Base-by-base conservation (phyloP, 2,888 invertebrate genomes). In the Plebejus anna region DNA sequence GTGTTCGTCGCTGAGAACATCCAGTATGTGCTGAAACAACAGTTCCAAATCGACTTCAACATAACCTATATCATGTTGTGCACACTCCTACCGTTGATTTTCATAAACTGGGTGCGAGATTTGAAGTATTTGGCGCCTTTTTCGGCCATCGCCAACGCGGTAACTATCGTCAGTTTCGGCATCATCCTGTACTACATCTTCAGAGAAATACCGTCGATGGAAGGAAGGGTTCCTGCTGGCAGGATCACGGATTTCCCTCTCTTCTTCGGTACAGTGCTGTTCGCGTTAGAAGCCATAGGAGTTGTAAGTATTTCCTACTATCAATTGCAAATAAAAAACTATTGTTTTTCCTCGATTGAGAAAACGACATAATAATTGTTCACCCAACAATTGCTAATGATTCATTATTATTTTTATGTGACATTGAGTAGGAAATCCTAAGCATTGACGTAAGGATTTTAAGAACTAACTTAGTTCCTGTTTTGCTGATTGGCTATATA, bases 231-330 rank as follows among this genome's bases (percentile, higher is more conserved):
- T 4, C 92, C 96, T 0, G 94, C 96, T 75, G 97, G 97, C 0
- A 90, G 95, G 9, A 85, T 96, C 2, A 89, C 94, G 55, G 95
- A 96, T 76, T 96, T 98, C 84, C 99, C 99, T 0, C 94, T 99
- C 1, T 99, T 98, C 93, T 98, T 99, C 87, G 99, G 99, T 66
- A 99, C 98, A 0, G 99, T 98, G 0, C 95, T 99, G 75, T 99
- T 98, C 88, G 98, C 99, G 0, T 95, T 99, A 83, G 99, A 99
- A 94, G 98, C 99, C 76, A 98, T 99, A 81, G 97, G 97, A 76
- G 97, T 97, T 89, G 97, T 97, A 88, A 95, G 96, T 94, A 80
- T 61, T 61, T 61, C 28, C 61, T 61, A 28, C 61, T 70, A 38
- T 16, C 4, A 61, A 61, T 11, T 61, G 7, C 28, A 11, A 3